Base-by-base conservation (phyloP, 1,140 invertebrate species). In the Hylaeus anthracinus region DNA sequence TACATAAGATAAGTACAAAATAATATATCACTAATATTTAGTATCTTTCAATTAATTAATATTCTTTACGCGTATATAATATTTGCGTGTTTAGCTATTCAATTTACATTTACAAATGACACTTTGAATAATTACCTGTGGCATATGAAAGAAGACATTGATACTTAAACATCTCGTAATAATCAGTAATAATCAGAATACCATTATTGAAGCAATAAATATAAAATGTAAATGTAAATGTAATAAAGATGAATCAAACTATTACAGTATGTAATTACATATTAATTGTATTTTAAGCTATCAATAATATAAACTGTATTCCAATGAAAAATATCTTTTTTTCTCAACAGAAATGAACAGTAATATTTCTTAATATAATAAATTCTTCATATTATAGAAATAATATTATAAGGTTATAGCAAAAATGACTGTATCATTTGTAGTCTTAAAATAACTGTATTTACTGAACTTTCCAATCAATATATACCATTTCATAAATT, bases 391-490 rank as follows among this genome's bases (percentile, higher is more conserved):
- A 1, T 4, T n/a, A 14, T 53, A 14, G 5, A 39, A 14, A 53
- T 39, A 55, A 55, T 41, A 56, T 55, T 70, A 15, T 56, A 9
- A 6, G 26, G 73, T 76, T 76, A 45, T 67, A 76, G 64, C 64
- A 76, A 67, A 76, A 69, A 37, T 76, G 51, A 67, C 73, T 76
- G 63, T 76, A 76, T 66, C 2, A 58, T 45, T 67, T 37, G 15
- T 67, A 10, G 1, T 48, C 14, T n/a, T 45, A 43, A 56, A 26
- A 12, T 3, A 48, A 58, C 26, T 76, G 5, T 9, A 70, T 60
- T 26, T n/a, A 58, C 3, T 10, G 43, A 76, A 60, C 15, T 69
- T 58, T 48, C 41, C 5, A 15, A 15, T 45, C 15, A 65, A 65
- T 43, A 45, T 45, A 58, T 12, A 75, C 3, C 43, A 58, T 48